A percentile compares a stretch with the other conserved stretches of the same genome.
These are phyloP conservation scores for Drosophila virilis DNA, from an alignment of 1,140 invertebrate species.

Conservation along the genomic window DNA sequence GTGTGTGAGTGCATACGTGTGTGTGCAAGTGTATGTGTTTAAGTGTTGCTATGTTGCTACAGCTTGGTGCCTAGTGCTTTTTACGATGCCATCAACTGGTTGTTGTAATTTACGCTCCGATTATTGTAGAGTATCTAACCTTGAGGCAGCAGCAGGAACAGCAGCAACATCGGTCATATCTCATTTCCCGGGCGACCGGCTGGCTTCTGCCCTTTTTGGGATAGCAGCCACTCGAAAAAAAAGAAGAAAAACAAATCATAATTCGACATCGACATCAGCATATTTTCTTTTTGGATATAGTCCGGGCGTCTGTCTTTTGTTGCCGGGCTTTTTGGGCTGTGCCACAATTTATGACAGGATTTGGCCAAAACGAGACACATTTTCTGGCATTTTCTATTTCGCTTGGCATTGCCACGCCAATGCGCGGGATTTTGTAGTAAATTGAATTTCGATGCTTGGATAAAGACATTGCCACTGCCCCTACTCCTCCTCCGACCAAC, in stretches of 20 bases:
- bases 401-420: constrained; percentile 50
- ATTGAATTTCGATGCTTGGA: constrained; percentile 78
- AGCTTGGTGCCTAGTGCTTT: constrained; percentile 59
- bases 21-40: constrained; percentile 20
- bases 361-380: constrained; percentile 72
- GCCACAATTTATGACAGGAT: constrained; percentile 75
- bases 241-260: constrained; percentile 73
- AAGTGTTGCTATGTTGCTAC: constrained; percentile 13
- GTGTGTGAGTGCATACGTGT: constrained; percentile 28
- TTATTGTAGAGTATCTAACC: constrained; percentile 50
- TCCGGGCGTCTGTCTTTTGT: constrained; percentile 60
- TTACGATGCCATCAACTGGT: constrained; percentile 71
- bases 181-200: constrained; percentile 49
- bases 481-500: not conserved
- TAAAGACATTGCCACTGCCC: constrained; percentile 50
- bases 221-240: constrained; percentile 41
- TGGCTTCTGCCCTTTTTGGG: constrained; percentile 2
- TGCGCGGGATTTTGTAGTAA: constrained; percentile 78
- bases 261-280: constrained; percentile 80
- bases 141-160: constrained; percentile 35
- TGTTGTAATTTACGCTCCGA: constrained; percentile 57
- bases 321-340: constrained; percentile 11
- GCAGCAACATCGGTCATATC: constrained; percentile 45
- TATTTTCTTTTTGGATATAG: constrained; percentile 61
- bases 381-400: constrained; percentile 74